These are phyloP conservation scores for Montipora foliosa DNA, from an alignment of 64 coral and sea anemone genomes.

Conservation along the genomic window DNA sequence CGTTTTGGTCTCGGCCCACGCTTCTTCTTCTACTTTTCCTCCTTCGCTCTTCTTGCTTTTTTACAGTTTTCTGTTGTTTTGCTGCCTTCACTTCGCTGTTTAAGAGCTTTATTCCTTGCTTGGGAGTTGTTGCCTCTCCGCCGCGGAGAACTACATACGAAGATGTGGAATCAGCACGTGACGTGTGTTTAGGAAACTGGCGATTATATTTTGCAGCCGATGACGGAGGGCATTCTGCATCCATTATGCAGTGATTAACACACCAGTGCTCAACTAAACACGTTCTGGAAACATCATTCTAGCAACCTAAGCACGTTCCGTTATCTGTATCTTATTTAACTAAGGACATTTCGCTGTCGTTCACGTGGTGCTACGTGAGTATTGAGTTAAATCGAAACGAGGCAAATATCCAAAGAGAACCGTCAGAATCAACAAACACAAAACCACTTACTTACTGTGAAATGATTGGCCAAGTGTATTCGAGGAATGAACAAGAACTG, in stretches of 20 bases:
- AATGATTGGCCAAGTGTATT: neutral
- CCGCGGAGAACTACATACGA: neutral
- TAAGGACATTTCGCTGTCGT: neutral
- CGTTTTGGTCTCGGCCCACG: neutral
- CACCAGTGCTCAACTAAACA: neutral
- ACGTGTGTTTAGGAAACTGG: neutral
- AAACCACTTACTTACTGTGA: neutral
- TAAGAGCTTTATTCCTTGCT: constrained; percentile 6
- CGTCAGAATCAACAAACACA: neutral
- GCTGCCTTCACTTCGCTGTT: neutral
- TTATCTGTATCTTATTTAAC: no score
- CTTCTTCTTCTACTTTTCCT: neutral
- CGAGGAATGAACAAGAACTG: constrained; percentile 2
- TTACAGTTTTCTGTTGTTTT: neutral
- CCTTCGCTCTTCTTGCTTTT: constrained; percentile 20
- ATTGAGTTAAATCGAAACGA: neutral
- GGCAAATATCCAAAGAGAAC: neutral
- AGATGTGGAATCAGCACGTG: neutral
- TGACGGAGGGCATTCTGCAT: neutral
- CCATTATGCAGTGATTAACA: neutral
- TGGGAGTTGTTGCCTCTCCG: neutral
- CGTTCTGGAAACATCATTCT: neutral
- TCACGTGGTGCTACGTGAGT: neutral
- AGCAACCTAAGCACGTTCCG: neutral
- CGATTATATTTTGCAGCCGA: neutral